Percentiles rank a stretch among this genome's conserved stretches.
phyloP scores from a whole-genome alignment of 92 coral and sea anemone species.

The Parazoanthus atlanticus region DNA sequence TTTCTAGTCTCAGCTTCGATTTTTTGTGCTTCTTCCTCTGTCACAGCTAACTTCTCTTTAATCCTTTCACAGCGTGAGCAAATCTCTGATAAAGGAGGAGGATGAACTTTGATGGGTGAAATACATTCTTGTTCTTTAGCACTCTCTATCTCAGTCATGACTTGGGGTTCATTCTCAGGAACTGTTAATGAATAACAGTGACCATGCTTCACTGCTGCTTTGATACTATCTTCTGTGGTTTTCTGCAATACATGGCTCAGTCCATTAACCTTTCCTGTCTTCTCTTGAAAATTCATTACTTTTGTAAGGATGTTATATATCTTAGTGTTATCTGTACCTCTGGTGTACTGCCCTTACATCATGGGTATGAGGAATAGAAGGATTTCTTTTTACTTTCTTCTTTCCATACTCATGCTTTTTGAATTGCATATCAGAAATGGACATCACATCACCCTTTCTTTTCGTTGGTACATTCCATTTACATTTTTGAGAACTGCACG shows the following conservation, averaged over 20 bases:
- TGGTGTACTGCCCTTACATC: constrained; percentile 24
- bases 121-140: constrained; percentile 30
- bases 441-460: too few relatives aligned
- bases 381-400: neutral
- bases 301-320: neutral
- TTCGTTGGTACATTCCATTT: too few relatives aligned
- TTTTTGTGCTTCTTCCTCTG: constrained; percentile 30
- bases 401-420: constrained; percentile 15
- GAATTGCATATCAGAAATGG: constrained; percentile 12
- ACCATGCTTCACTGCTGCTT: constrained; percentile 25
- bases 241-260: constrained; percentile 25
- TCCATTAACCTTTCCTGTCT: constrained; percentile 47
- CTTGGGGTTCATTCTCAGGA: constrained; percentile 32
- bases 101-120: constrained; percentile 37
- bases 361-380: neutral
- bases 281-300: neutral
- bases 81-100: constrained; percentile 22
- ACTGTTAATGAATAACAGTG: constrained; percentile 28
- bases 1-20: constrained; percentile 38
- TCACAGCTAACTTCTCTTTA: constrained; percentile 33
- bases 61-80: constrained; percentile 3
- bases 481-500: too few relatives aligned
- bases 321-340: neutral
- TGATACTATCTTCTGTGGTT: constrained; percentile 15
- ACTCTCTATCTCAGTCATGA: constrained; percentile 16